phyloP scores from a whole-genome alignment of 2,797 vertebrate genomes.

The Schizopygopsis pylzovi region DNA sequence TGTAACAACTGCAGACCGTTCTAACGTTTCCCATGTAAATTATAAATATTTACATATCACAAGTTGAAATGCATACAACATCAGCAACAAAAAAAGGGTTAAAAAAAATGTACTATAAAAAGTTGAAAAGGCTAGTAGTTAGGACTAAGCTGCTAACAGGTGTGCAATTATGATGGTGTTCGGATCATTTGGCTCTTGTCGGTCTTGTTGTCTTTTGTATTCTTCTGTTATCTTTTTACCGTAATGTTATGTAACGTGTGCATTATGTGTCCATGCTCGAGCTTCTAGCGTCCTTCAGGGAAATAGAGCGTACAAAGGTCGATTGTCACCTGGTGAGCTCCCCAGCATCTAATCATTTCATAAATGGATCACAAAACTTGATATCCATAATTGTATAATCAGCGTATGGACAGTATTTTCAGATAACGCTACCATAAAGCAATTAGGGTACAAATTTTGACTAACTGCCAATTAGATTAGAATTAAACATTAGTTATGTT shows the following conservation, averaged over 20 bases:
- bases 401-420: neutral
- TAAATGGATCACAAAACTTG: neutral
- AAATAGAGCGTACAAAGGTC: neutral
- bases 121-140: neutral
- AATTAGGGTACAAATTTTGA: neutral
- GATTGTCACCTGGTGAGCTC: neutral
- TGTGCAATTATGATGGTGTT: neutral
- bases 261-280: neutral
- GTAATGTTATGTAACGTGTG: neutral
- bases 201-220: neutral
- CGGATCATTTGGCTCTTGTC: neutral
- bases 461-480: neutral
- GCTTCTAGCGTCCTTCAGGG: neutral
- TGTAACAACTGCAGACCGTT: neutral
- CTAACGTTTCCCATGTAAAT: neutral
- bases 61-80: neutral
- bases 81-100: too few relatives aligned
- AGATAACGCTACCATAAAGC: neutral
- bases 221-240: neutral
- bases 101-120: neutral
- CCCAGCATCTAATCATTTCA: neutral
- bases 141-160: neutral
- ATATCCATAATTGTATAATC: neutral
- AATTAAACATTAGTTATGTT: neutral
- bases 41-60: neutral